Evolutionary conservation across 2,113 vertebrate genomes (phyloP).

Genomic region (Acanthochromis polyacanthus): DNA sequence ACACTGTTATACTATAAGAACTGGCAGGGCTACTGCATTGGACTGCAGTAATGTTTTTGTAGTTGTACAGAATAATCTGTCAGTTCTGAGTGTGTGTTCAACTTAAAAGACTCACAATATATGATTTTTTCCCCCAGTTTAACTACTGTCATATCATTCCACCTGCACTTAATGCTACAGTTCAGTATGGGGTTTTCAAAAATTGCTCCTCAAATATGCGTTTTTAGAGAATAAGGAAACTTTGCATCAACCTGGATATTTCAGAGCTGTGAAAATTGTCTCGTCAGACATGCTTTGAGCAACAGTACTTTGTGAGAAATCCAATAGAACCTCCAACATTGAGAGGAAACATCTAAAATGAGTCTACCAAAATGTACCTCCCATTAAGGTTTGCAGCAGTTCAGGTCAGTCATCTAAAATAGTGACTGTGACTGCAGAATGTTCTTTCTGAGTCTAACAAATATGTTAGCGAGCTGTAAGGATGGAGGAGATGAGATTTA

Average conservation of each 20-base stretch:
- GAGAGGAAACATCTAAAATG: neutral
- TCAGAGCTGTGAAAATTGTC: too few species aligned
- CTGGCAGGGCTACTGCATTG: neutral
- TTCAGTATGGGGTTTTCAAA: neutral
- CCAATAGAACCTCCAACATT: too few species aligned
- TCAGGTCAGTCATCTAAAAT: conserved; percentile 6
- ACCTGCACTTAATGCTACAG: neutral
- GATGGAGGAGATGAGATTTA: neutral
- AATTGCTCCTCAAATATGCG: neutral
- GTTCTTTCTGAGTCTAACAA: neutral
- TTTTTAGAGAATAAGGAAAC: neutral
- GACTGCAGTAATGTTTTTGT: neutral
- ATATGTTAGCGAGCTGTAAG: conserved; percentile 22
- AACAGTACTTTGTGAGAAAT: too few species aligned
- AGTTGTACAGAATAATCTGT: neutral
- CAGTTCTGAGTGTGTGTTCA: too few species aligned
- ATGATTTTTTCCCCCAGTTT: too few species aligned
- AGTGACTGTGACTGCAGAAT: conserved; percentile 5
- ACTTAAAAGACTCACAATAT: too few species aligned
- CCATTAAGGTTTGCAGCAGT: neutral
- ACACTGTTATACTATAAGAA: neutral
- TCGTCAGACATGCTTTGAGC: too few species aligned
- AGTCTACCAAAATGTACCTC: neutral
- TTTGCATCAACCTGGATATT: too few species aligned
- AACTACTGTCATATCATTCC: neutral